Percentiles rank a stretch among this genome's conserved stretches.
Evolutionary conservation across 2,797 vertebrate species (phyloP).

Genomic region (Decapterus maruadsi): DNA sequence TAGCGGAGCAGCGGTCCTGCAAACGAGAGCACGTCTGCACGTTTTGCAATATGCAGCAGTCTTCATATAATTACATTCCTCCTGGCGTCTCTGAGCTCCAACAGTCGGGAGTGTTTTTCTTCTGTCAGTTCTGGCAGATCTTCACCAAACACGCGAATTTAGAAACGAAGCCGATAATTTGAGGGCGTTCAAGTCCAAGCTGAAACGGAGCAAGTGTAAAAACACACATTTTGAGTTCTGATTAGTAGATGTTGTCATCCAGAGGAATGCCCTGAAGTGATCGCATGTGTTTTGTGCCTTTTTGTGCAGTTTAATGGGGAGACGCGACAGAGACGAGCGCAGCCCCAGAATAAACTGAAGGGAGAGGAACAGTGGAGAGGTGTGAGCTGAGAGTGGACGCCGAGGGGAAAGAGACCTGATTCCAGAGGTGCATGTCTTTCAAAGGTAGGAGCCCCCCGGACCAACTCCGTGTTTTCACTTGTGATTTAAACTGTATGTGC

Average conservation of each 20-base stretch:
- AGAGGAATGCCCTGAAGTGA: constrained; percentile 57
- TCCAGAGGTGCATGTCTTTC: constrained; percentile 61
- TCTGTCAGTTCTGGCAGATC: constrained; percentile 48
- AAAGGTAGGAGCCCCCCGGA: constrained; percentile 69
- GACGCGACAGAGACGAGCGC: constrained; percentile 61
- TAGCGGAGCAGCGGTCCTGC: constrained; percentile 27
- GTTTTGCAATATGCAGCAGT: constrained; percentile 69
- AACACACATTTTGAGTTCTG: constrained; percentile 40
- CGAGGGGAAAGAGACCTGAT: constrained; percentile 48
- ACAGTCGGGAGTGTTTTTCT: constrained; percentile 56
- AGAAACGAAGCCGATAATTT: constrained; percentile 47
- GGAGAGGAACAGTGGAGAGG: constrained; percentile 37
- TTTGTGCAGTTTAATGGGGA: constrained; percentile 67
- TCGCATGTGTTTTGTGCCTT: constrained; percentile 70
- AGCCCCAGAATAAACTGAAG: constrained; percentile 60
- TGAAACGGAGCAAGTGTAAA: constrained; percentile 31
- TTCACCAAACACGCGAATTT: constrained; percentile 28
- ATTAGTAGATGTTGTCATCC: constrained; percentile 32
- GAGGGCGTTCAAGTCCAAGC: constrained; percentile 41
- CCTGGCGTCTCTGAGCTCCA: constrained; percentile 62
- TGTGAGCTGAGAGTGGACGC: constrained; percentile 56
- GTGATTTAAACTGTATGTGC: constrained; percentile 18
- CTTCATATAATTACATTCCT: constrained; percentile 71
- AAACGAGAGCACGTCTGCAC: constrained; percentile 58
- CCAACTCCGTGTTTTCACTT: not conserved